Evolutionary conservation across 2,888 invertebrate genomes (phyloP).

Genomic region (Cyrtodaria siliqua): DNA sequence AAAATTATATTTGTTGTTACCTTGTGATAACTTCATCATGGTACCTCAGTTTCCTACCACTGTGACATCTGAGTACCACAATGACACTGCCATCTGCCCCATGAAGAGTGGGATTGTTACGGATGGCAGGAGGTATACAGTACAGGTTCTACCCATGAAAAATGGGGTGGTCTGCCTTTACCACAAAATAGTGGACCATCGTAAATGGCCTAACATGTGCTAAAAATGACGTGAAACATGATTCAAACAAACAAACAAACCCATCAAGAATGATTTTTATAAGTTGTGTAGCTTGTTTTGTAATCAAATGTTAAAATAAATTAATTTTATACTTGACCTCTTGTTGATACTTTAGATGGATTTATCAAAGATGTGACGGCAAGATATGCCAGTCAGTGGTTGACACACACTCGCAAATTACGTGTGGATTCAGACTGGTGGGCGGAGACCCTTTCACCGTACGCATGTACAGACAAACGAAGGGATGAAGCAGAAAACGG

Average conservation of each 20-base stretch:
- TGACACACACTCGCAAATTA: slow-evolving; percentile 93
- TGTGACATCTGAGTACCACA: too few species aligned
- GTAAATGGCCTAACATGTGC: too few species aligned
- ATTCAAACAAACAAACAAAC: not conserved
- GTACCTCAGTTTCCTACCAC: too few species aligned
- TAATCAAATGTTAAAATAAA: not conserved
- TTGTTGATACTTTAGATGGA: slow-evolving; percentile 83
- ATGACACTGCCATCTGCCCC: too few species aligned
- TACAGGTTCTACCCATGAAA: too few species aligned
- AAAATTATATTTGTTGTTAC: too few species aligned
- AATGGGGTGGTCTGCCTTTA: too few species aligned
- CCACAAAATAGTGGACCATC: too few species aligned
- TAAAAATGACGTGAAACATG: too few species aligned
- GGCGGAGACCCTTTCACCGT: slow-evolving; percentile 90
- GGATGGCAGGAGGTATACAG: too few species aligned
- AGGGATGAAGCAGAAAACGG: slow-evolving; percentile 88
- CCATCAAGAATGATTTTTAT: not conserved
- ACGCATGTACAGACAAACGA: slow-evolving; percentile 88
- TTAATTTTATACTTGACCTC: not conserved
- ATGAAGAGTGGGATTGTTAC: too few species aligned
- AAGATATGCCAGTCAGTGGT: slow-evolving; percentile 94
- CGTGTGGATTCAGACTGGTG: slow-evolving; percentile 94
- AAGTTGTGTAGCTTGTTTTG: not conserved
- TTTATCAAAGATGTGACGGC: slow-evolving; percentile 94
- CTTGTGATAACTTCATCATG: too few species aligned